Base-by-base conservation (phyloP, 1,140 invertebrate species). In the Macrostomum lignano region DNA sequence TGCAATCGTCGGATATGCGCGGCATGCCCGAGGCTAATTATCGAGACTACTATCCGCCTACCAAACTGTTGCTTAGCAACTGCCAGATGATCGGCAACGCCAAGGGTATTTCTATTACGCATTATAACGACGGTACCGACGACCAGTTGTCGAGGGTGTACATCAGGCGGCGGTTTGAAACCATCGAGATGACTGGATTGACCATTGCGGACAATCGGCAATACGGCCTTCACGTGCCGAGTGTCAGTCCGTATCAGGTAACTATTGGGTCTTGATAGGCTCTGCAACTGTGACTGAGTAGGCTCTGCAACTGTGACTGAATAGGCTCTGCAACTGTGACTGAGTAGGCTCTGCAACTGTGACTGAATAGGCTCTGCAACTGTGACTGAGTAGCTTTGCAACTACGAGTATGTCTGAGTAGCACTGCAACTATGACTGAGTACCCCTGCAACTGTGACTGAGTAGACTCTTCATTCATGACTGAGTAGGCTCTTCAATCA, bases 1-100 rank as follows among this genome's bases (percentile, higher is more conserved):
- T 48, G 2, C 38, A 45, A 29, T 43, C 46, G 9, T 14, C 3
- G 19, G 15, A 14, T 5, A 15, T 28, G 15, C 26, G 26, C 9
- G 19, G 19, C 19, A 15, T 17, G 26, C 15, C 26, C 3, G 19
- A 14, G 15, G 26, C 26, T 17, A 28, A 28, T 28, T 14, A 17
- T 5, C 15, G 15, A 17, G 19, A 15, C 14, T 28, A 28, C 19
- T 28, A 28, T 28, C 19, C 19, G 7, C 26, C 26, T 3, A 28
- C 26, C 19, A 28, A 28, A 5, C 26, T 28, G 26, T 5, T 15
- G 15, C 3, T 28, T 3, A 9, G 7, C 3, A 28, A 28, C 19
- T 15, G 26, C 9, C 15, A 28, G 7, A 5, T 28, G 9, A 15
- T 17, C 4, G 14, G 9, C 5, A 28, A 28, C 19, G 26, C 14